Evolutionary conservation across 2,113 vertebrate species (phyloP).

Genomic region (Rutilus rutilus): DNA sequence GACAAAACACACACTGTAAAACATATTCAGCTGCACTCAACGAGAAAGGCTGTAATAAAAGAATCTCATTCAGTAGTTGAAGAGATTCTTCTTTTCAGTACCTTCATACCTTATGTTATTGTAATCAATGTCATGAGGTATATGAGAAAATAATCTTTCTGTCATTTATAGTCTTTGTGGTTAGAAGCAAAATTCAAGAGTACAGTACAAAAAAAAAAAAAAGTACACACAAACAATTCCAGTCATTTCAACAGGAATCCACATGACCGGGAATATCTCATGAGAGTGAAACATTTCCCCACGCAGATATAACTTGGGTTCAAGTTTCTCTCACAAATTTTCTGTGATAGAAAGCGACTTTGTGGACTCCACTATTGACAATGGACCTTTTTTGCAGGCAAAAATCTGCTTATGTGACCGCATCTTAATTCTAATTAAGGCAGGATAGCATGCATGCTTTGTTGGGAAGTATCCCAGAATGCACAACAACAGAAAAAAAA

Average conservation of each 20-base stretch:
- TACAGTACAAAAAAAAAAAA: neutral
- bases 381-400: neutral
- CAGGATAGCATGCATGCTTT: neutral
- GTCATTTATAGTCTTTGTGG: neutral
- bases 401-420: neutral
- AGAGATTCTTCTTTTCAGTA: slow-evolving; percentile 4
- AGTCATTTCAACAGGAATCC: neutral
- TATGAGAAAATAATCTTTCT: neutral
- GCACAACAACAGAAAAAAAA: neutral
- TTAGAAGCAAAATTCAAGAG: slow-evolving; percentile 6
- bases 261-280: neutral
- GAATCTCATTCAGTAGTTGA: slow-evolving; percentile 1
- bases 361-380: neutral
- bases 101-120: slow-evolving; percentile 11
- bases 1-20: slow-evolving; percentile 26
- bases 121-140: slow-evolving; percentile 7
- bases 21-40: neutral
- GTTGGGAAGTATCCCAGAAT: neutral
- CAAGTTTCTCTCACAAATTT: neutral
- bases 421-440: neutral
- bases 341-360: neutral
- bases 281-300: neutral
- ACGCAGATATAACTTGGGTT: neutral
- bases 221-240: neutral
- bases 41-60: neutral